Conservation (phyloP, 2,113 vertebrate species). For the Bos indicus region DNA sequence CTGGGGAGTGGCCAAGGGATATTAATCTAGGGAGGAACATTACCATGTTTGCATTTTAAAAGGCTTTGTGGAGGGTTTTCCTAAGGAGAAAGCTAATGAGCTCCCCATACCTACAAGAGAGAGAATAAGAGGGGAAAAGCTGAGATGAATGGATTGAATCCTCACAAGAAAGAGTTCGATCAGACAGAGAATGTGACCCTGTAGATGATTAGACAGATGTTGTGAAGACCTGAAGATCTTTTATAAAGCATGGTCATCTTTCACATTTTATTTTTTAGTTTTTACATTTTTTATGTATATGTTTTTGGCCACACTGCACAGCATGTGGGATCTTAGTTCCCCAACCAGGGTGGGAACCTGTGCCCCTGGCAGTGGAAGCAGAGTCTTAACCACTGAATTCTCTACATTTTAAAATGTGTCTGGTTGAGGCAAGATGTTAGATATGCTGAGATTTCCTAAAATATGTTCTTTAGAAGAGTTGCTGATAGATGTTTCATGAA, state of each 20-base stretch:
- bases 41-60: neutral
- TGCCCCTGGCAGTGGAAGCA: neutral
- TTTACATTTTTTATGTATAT: neutral
- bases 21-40: neutral
- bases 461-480: neutral
- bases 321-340: neutral
- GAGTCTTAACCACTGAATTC: neutral
- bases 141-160: neutral
- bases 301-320: neutral
- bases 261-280: neutral
- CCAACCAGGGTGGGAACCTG: neutral
- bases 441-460: neutral
- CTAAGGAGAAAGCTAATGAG: neutral
- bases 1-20: neutral
- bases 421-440: neutral
- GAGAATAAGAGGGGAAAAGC: neutral
- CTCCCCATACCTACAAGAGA: neutral
- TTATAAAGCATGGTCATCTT: neutral
- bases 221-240: neutral
- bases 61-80: neutral
- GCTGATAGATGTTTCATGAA: neutral
- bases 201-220: neutral
- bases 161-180: neutral
- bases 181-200: neutral
- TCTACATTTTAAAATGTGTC: neutral